A percentile compares a stretch with the other conserved stretches of the same genome.
Conservation (phyloP, 2,888 invertebrate genomes). For the Lepetodrilus schrolli region DNA sequence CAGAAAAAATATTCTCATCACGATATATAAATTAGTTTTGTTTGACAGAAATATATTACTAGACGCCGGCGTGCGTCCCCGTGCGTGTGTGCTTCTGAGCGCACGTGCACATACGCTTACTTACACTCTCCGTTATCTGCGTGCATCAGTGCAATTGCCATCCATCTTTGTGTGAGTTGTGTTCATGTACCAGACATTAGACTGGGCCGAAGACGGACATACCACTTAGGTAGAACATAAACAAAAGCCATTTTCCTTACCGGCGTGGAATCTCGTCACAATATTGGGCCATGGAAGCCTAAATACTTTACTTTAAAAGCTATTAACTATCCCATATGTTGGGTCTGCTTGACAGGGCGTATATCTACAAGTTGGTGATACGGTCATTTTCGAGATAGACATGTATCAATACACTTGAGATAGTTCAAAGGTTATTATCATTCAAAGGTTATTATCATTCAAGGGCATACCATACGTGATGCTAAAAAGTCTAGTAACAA, state of each 20-base stretch:
- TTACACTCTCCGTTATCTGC: too few species aligned
- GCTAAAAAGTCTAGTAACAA: too few species aligned
- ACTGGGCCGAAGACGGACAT: constrained; percentile 1
- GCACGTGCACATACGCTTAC: too few species aligned
- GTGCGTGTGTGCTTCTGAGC: too few species aligned
- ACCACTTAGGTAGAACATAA: constrained; percentile 10
- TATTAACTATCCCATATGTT: constrained; percentile 16
- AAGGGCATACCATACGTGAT: too few species aligned
- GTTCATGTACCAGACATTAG: not conserved
- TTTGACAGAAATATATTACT: too few species aligned
- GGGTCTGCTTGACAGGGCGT: constrained; percentile 3
- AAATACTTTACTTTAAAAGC: constrained; percentile 27
- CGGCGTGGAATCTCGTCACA: constrained; percentile 17
- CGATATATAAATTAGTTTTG: too few species aligned
- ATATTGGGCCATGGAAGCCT: constrained; percentile 2
- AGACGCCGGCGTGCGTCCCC: too few species aligned
- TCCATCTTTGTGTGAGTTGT: too few species aligned
- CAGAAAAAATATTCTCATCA: too few species aligned
- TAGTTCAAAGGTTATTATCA: not conserved
- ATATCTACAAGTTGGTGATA: not conserved
- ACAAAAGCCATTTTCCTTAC: constrained; percentile 17
- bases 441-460: not conserved
- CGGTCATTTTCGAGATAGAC: not conserved
- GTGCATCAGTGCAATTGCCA: too few species aligned
- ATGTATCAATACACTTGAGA: not conserved